Base-by-base conservation (phyloP, 1,140 invertebrate genomes). In the Drusus annulatus region DNA sequence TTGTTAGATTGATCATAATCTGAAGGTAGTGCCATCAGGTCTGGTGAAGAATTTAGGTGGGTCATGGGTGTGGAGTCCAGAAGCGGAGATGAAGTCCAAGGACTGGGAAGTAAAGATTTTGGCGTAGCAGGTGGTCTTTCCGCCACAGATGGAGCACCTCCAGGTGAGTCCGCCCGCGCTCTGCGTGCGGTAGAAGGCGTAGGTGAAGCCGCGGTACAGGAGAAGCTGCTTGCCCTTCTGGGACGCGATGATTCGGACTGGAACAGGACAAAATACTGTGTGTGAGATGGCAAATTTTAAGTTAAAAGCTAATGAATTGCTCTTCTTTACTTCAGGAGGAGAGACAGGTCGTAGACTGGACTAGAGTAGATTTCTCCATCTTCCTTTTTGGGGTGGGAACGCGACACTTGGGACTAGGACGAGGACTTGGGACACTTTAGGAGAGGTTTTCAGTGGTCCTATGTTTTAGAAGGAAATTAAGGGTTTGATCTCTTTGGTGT, bases 171-270 rank as follows among this genome's bases (percentile, higher is more conserved):
- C 16, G 0, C 58, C 58, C 8, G 15, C 19, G 7, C 31, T 21
- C 13, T n/a, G 21, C 1, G 21, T 62, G 13, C 36, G 36, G 13
- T 16, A n/a, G 58, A 50, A 65, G 56, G 31, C 51, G 54, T 71
- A 79, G 0, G 77, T 79, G 77, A 58, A 71, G 8, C 51, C 36
- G 7, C 45, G 6, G 21, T 65, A 62, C 65, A 71, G 7, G 19
- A 79, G 19, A 8, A 69, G 16, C 19, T 73, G 50, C 3, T 45
- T 79, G 7, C 77, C 77, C 17, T 73, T 69, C 25, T 36, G 36
- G 10, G 77, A 71, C 10, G 15, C 21, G 19, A 79, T 16, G 25
- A 65, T 50, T 17, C 8, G n/a, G 45, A 71, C 77, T 79, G 52
- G 60, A 79, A 79, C 17, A 21, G 13, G 54, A 0, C 16, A 51